Percentiles rank a stretch among this genome's conserved stretches.
These are phyloP conservation scores for Beaufortia kweichowensis DNA, from an alignment of 2,113 vertebrate genomes.

Conservation along the genomic window DNA sequence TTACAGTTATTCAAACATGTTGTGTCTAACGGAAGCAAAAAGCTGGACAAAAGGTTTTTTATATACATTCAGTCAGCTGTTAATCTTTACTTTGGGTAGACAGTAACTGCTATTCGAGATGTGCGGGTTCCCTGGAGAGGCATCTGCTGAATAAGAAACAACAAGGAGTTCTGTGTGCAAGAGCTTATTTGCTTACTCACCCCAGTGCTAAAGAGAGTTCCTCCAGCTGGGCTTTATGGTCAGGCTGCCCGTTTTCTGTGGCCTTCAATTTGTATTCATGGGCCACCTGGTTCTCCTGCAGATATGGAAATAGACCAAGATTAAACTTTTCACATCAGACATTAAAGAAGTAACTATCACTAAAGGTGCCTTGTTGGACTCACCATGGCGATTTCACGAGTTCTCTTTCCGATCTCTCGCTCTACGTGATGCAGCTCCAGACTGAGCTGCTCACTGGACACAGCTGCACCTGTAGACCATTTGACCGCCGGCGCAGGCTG, in stretches of 20 bases:
- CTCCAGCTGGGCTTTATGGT: slow-evolving; percentile 85
- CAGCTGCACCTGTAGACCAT: slow-evolving; percentile 84
- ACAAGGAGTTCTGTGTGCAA: background rate
- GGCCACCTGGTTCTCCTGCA: slow-evolving; percentile 88
- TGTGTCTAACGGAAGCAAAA: too few relatives aligned
- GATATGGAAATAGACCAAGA: slow-evolving; percentile 33
- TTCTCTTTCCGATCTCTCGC: slow-evolving; percentile 95
- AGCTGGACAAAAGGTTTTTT: too few relatives aligned
- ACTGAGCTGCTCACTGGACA: slow-evolving; percentile 94
- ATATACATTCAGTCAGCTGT: too few relatives aligned
- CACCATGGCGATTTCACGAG: slow-evolving; percentile 92
- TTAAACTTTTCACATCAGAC: background rate
- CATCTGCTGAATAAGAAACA: background rate
- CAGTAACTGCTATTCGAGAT: too few relatives aligned
- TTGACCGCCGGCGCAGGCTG: slow-evolving; percentile 78
- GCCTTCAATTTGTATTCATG: slow-evolving; percentile 90
- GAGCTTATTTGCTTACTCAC: slow-evolving; percentile 67
- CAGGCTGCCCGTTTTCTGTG: slow-evolving; percentile 90
- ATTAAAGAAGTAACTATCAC: background rate
- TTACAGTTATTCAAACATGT: too few relatives aligned
- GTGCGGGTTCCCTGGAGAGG: too few relatives aligned
- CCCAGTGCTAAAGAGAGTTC: slow-evolving; percentile 87
- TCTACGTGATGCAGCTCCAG: slow-evolving; percentile 96
- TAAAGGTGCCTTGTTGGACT: slow-evolving; percentile 49
- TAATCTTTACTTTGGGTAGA: too few relatives aligned